Percentiles rank a stretch among this genome's conserved stretches.
Evolutionary conservation across 2,888 invertebrate genomes (phyloP).

Genomic region (Drepana falcataria): DNA sequence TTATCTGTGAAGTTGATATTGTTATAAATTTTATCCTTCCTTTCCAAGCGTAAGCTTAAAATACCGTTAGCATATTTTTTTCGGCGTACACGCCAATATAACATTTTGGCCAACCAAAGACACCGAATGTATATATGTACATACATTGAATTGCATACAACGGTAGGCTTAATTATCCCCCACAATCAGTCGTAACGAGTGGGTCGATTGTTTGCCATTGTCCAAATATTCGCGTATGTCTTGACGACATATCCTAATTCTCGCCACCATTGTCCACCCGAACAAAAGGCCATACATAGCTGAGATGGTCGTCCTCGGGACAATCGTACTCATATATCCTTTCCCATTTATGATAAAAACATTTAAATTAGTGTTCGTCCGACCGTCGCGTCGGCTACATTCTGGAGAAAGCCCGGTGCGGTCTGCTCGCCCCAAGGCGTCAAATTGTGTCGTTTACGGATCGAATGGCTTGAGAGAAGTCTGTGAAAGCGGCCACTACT

Average conservation of each 20-base stretch:
- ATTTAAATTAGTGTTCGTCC: slow-evolving; percentile 13
- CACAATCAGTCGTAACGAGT: slow-evolving; percentile 37
- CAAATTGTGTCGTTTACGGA: slow-evolving; percentile 42
- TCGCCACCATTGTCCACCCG: slow-evolving; percentile 52
- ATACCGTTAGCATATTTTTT: no score
- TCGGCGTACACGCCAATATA: no score
- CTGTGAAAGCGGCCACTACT: slow-evolving; percentile 18
- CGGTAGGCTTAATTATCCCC: slow-evolving; percentile 18
- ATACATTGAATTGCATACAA: slow-evolving; percentile 5
- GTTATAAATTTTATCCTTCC: no score
- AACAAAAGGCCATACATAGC: slow-evolving; percentile 51
- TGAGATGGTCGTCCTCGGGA: slow-evolving; percentile 36
- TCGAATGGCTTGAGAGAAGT: slow-evolving; percentile 23
- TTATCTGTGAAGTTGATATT: no score
- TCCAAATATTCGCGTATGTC: slow-evolving; percentile 45
- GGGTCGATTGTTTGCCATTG: slow-evolving; percentile 52
- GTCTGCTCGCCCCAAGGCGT: slow-evolving; percentile 29
- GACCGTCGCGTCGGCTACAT: slow-evolving; percentile 5
- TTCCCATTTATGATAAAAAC: slow-evolving; percentile 22
- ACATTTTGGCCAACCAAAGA: background rate
- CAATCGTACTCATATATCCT: slow-evolving; percentile 23
- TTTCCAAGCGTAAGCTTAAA: no score
- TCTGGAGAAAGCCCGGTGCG: slow-evolving; percentile 37
- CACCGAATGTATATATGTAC: no score
- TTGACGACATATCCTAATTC: slow-evolving; percentile 55